Base-by-base conservation (phyloP, 1,140 invertebrate genomes). In the Halictus rubicundus region DNA sequence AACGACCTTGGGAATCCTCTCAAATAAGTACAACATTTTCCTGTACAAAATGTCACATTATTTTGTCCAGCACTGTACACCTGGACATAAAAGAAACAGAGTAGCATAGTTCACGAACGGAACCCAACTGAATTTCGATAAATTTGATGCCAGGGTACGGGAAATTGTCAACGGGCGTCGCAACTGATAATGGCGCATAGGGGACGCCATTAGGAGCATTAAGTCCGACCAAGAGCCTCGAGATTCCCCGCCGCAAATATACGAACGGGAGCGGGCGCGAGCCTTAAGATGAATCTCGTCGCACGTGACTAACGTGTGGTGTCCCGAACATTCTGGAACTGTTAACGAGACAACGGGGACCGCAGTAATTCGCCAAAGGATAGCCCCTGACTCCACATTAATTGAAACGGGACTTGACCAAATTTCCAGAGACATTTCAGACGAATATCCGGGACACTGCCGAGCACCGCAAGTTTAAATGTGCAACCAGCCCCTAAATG, bases 141-240 rank as follows among this genome's bases (percentile, higher is more conserved):
- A 86, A 59, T 70, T 69, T 68, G 72, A 75, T 60, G 27, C 63
- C 78, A 54, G 66, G 10, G 69, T 54, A 80, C 65, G 73, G 42
- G 75, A 83, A 84, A 81, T 85, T 75, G 76, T 69, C 70, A 83
- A 63, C 61, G 59, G 59, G 83, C 37, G 66, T 57, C 70, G 73
- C 86, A 89, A 89, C 88, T 87, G 85, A 84, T 88, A 89, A 89
- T 86, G 85, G 87, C 85, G 82, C 88, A 83, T 80, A 68, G 69
- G 79, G 82, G 81, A 85, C 82, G 84, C 86, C 86, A 90, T 90
- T 90, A 90, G 83, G 66, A 71, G 75, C 88, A 88, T 89, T 90
- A 90, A 90, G 82, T 77, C 82, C 87, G 84, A 83, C 86, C 81
- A 80, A 84, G 82, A 76, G 78, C 80, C 71, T 69, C 81, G 73